A percentile compares a stretch with the other conserved stretches of the same genome.
Evolutionary conservation across 2,888 invertebrate genomes (phyloP).

Genomic region (Pachycephus smyrnensis): DNA sequence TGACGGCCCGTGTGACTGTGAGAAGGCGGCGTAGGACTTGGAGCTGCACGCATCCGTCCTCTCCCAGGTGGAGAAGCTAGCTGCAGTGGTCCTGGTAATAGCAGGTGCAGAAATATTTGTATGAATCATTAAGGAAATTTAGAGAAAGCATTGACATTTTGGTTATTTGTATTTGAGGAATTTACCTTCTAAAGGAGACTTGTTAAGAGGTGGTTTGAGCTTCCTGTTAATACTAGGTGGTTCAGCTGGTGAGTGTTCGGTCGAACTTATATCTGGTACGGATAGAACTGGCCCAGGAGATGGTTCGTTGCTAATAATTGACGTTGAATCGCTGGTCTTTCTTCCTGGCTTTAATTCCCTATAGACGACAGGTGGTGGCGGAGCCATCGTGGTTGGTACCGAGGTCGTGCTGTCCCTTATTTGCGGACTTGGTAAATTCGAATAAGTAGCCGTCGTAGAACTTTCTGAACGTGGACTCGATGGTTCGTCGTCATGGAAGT

Average conservation of each 20-base stretch:
- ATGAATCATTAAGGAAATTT: not conserved
- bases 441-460: slow-evolving; percentile 70
- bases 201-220: slow-evolving; percentile 75
- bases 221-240: slow-evolving; percentile 86
- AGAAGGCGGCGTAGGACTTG: slow-evolving; percentile 69
- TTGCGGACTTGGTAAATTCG: slow-evolving; percentile 72
- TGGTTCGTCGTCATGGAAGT: slow-evolving; percentile 66
- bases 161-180: not conserved
- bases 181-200: slow-evolving; percentile 56
- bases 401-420: slow-evolving; percentile 55
- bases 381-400: slow-evolving; percentile 64
- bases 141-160: not conserved
- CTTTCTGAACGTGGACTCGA: slow-evolving; percentile 69
- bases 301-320: slow-evolving; percentile 64
- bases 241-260: slow-evolving; percentile 63
- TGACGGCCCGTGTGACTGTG: slow-evolving; percentile 51
- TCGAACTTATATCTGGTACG: slow-evolving; percentile 52
- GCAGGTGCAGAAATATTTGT: not conserved
- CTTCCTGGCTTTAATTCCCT: slow-evolving; percentile 74
- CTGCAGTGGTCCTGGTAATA: slow-evolving; percentile 54
- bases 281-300: slow-evolving; percentile 58
- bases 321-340: slow-evolving; percentile 61
- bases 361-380: slow-evolving; percentile 72
- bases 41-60: slow-evolving; percentile 68
- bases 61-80: slow-evolving; percentile 64